Conservation (phyloP, 2,888 invertebrate genomes). For the Lepidocyrtoides sp. region DNA sequence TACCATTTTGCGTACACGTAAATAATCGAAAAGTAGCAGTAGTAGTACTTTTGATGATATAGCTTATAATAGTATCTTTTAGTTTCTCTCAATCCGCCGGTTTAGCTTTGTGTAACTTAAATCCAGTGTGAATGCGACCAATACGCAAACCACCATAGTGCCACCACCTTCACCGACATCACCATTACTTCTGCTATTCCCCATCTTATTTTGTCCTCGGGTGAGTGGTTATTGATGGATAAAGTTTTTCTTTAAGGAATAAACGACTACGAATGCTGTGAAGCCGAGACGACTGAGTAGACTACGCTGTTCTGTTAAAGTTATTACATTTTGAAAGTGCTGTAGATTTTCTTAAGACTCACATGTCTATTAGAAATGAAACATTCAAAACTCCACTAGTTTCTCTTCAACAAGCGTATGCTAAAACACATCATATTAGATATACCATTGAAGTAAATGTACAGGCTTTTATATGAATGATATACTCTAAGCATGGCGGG, state of each 20-base stretch:
- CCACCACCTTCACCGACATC: slow-evolving; percentile 27
- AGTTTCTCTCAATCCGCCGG: slow-evolving; percentile 56
- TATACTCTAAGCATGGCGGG: too few relatives aligned
- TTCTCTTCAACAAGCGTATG: not conserved
- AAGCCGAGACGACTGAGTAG: too few relatives aligned
- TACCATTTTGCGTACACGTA: not conserved
- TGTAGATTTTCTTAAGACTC: slow-evolving; percentile 53
- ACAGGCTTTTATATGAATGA: too few relatives aligned
- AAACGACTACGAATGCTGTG: not conserved
- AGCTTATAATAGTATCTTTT: not conserved
- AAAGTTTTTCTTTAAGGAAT: slow-evolving; percentile 58
- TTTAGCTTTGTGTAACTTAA: slow-evolving; percentile 22
- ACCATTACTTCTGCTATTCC: slow-evolving; percentile 44
- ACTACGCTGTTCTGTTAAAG: not conserved
- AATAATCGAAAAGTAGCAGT: too few relatives aligned
- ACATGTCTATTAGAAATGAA: slow-evolving; percentile 54
- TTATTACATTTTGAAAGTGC: slow-evolving; percentile 10
- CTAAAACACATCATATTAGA: too few relatives aligned
- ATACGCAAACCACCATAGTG: not conserved
- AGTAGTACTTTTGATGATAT: too few relatives aligned
- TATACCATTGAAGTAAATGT: too few relatives aligned
- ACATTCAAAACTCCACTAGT: slow-evolving; percentile 29
- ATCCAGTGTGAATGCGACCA: not conserved
- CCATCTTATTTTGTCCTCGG: slow-evolving; percentile 53
- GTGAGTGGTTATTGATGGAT: slow-evolving; percentile 78